Conservation (phyloP, 1,140 invertebrate species). For the Cherax destructor region DNA sequence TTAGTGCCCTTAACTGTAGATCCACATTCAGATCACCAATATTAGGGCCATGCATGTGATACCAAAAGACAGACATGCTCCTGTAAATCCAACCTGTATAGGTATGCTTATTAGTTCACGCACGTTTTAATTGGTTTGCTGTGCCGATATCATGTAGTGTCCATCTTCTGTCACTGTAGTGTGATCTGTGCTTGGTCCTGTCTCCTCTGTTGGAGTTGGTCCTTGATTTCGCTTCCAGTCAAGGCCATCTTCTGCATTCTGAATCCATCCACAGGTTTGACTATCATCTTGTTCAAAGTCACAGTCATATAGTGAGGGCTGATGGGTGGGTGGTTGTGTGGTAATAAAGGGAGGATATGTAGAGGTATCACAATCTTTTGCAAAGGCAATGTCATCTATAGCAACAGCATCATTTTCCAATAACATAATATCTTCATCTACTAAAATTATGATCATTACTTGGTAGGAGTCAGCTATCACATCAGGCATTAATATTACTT, state of each 20-base stretch:
- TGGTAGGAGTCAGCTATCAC: conserved; percentile 19
- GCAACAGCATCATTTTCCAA: conserved; percentile 43
- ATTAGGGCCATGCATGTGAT: conserved; percentile 60
- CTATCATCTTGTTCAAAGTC: conserved; percentile 46
- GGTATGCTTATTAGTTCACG: conserved; percentile 12
- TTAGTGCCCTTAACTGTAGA: neutral
- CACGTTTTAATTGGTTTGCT: neutral
- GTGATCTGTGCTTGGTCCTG: conserved; percentile 49
- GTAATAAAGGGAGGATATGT: conserved; percentile 46
- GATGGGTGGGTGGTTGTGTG: conserved; percentile 43
- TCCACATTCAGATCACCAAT: conserved; percentile 31
- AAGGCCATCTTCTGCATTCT: conserved; percentile 33
- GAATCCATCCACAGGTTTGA: conserved; percentile 38
- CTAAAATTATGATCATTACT: conserved; percentile 4
- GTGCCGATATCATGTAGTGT: conserved; percentile 44
- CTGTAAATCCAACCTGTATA: conserved; percentile 19
- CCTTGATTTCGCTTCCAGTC: conserved; percentile 48
- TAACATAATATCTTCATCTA: conserved; percentile 46
- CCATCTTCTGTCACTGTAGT: conserved; percentile 33
- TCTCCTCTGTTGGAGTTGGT: conserved; percentile 36
- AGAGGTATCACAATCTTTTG: conserved; percentile 14
- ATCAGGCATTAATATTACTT: conserved; percentile 15
- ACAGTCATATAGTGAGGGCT: conserved; percentile 52
- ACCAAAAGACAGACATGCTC: conserved; percentile 53
- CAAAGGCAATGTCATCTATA: conserved; percentile 52